Base-by-base conservation (phyloP, 2,888 invertebrate species). In the Meandrusa payeni region DNA sequence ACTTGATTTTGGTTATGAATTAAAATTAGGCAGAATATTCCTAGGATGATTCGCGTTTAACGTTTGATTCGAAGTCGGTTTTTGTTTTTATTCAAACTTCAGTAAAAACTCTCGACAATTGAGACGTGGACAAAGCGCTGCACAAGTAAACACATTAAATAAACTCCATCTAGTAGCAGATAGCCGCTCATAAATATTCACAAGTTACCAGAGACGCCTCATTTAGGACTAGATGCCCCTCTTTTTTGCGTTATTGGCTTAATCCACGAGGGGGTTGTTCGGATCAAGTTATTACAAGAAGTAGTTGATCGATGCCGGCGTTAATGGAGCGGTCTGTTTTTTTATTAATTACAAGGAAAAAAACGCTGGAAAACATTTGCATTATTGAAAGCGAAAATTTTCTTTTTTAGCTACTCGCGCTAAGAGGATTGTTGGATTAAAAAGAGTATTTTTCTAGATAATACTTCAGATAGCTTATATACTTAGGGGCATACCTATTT, bases 201-300 rank as follows among this genome's bases (percentile, higher is more conserved):
- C 57, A 58, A 74, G 85, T 74, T 72, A 83, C 73, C 64, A 54
- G 78, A 82, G 80, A 78, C 69, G 81, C 67, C 79, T 86, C 86
- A 86, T 86, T 86, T 78, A 76, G 76, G 64, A 61, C 60, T 12
- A 50, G 59, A 64, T 68, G 70, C 73, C 80, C 81, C 77, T 78
- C 78, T 82, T 85, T 83, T 82, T 86, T 85, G 69, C 75, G 64
- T 77, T 82, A 85, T 83, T 82, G 79, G 85, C 78, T 76, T 71
- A 80, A 76, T 81, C 54, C 86, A 73, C 85, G 19, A 51, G 85
- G 74, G 85, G 72, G 76, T 71, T 78, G 80, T 77, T 73, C 64
- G 69, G 71, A 79, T 77, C 76, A 69, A 75, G 74, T 80, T 76
- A 65, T 73, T 69, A 68, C 57, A 73, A 76, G 67, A 67, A 60